These are phyloP conservation scores for Hippasteria phrygiana DNA, from an alignment of 53 echinoderm and acorn worm genomes.

Conservation along the genomic window DNA sequence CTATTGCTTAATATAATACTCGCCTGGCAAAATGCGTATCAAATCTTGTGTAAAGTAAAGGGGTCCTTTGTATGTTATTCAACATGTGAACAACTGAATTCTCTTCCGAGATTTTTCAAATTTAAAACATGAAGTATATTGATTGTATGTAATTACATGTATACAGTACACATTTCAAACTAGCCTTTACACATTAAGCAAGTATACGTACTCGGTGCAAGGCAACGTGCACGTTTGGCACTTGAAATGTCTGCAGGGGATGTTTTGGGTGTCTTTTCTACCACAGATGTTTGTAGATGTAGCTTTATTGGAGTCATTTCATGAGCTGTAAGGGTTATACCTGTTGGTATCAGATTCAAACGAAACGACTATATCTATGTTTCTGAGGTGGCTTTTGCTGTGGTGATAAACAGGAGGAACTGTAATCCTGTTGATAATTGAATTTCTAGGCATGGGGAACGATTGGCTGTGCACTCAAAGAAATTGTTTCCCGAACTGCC, in stretches of 20 bases:
- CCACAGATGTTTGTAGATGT: neutral
- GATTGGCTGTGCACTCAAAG: too few species aligned
- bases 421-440: too few species aligned
- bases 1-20: conserved; percentile 5
- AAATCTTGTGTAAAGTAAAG: neutral
- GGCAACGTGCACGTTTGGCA: too few species aligned
- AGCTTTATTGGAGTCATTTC: neutral
- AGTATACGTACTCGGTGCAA: too few species aligned
- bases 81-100: conserved; percentile 3
- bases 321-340: neutral
- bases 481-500: neutral
- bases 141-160: conserved; percentile 32
- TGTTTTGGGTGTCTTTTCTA: neutral
- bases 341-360: too few species aligned
- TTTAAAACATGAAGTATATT: neutral
- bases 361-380: neutral
- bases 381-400: neutral
- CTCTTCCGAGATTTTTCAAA: neutral
- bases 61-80: neutral
- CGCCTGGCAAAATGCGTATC: conserved; percentile 6
- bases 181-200: conserved; percentile 11
- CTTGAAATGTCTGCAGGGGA: neutral
- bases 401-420: neutral
- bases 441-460: too few species aligned
- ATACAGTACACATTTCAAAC: conserved; percentile 44